Base-by-base conservation (phyloP, 1,140 invertebrate genomes). In the Lepeophtheirus salmonis region DNA sequence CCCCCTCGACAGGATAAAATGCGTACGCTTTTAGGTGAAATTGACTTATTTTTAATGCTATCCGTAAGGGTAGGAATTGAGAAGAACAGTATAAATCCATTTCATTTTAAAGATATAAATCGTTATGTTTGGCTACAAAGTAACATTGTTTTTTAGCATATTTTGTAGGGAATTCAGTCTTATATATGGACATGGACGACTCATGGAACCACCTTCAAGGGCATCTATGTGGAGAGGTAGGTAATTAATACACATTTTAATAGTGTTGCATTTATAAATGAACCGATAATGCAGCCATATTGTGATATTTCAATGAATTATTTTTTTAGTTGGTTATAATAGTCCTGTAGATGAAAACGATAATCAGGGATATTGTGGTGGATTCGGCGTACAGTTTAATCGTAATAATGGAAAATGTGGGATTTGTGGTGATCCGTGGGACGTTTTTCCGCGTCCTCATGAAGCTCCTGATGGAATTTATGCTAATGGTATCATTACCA, bases 401-500 rank as follows among this genome's bases (percentile, higher is more conserved):
- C 52, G 41, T 2, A 65, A 65, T 54, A 14, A 50, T 2, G 64
- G 64, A 13, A 57, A 56, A n/a, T 65, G 64, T 56, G 64, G 64
- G 1, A 61, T 65, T n/a, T 65, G 64, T 21, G 64, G 64, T 1
- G 64, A 65, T 54, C 56, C 55, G 18, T 65, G 62, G 62, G 17
- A 61, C 55, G 17, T 18, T 12, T 13, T 50, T 17, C 64, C 64
- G 0, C 53, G 63, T 2, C 52, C 52, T 14, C 64, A 65, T 25
- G 64, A 65, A 23, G 68, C 68, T 56, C 61, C 61, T 0, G 66
- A 67, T 0, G 72, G 72, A 1, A 61, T 57, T 1, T 73, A 65
- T 58, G 70, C 66, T 12, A 67, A 57, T 16, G 72, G 71, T 4
- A 66, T 70, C 49, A 71, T 74, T 50, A 64, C 63, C 1, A 63